Conservation (phyloP, 2,113 vertebrate genomes). For the Alces alces region DNA sequence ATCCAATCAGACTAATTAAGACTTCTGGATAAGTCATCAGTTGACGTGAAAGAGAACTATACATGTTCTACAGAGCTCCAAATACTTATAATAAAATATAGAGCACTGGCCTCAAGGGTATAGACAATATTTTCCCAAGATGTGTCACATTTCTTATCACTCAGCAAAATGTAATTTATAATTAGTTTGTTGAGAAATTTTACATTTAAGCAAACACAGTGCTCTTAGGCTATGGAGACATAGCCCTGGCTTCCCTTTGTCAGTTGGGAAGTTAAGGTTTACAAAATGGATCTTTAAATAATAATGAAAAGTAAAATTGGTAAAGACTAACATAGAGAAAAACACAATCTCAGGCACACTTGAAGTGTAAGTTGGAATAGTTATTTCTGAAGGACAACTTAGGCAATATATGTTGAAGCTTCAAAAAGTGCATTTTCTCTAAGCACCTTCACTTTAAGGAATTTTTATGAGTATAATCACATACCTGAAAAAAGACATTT, state of each 20-base stretch:
- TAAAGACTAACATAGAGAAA: conserved; percentile 9
- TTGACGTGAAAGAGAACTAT: background rate
- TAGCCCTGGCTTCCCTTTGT: background rate
- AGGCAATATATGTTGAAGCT: background rate
- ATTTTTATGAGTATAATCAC: background rate
- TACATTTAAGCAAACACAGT: conserved; percentile 4
- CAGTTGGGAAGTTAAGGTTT: background rate
- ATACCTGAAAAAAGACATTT: conserved; percentile 1
- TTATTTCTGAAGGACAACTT: background rate
- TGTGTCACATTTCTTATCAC: background rate
- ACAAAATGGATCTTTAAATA: background rate
- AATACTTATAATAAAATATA: background rate
- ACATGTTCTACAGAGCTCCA: background rate
- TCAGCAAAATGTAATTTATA: conserved; percentile 27
- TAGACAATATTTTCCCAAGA: conserved; percentile 1
- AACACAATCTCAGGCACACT: background rate
- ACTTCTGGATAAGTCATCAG: background rate
- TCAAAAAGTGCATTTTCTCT: background rate
- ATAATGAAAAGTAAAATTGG: background rate
- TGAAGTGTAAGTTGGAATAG: background rate
- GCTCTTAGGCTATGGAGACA: background rate
- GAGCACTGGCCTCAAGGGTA: background rate
- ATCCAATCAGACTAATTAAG: conserved; percentile 21
- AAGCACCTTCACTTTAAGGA: background rate
- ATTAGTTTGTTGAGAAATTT: conserved; percentile 29